phyloP scores from a whole-genome alignment of 2,888 invertebrate genomes.

The Patella ulyssiponensis region DNA sequence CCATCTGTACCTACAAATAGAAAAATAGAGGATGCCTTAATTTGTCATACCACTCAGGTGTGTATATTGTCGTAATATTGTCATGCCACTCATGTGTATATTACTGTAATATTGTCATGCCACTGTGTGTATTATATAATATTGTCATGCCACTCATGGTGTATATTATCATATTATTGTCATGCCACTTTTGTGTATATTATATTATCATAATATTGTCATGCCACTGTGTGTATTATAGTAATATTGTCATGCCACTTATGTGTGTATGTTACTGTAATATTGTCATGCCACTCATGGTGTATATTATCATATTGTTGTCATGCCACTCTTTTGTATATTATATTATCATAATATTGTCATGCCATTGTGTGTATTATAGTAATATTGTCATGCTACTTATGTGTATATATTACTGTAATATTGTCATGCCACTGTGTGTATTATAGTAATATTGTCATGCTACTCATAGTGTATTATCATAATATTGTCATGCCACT shows the following conservation, averaged over 20 bases:
- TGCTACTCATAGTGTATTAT: too few relatives aligned
- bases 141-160: not conserved
- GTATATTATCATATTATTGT: not conserved
- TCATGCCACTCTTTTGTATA: not conserved
- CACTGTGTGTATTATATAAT: not conserved
- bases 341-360: not conserved
- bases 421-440: slow-evolving; percentile 17
- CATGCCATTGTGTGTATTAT: not conserved
- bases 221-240: slow-evolving; percentile 27
- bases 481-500: not conserved
- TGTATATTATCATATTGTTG: not conserved
- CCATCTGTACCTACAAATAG: slow-evolving; percentile 8
- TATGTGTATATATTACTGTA: slow-evolving; percentile 22
- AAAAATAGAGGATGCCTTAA: slow-evolving; percentile 49
- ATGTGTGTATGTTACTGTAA: too few relatives aligned
- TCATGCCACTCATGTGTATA: not conserved
- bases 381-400: slow-evolving; percentile 31
- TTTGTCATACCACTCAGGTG: slow-evolving; percentile 43
- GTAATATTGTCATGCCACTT: not conserved
- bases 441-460: not conserved
- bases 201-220: slow-evolving; percentile 13
- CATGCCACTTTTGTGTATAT: too few relatives aligned
- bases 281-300: too few relatives aligned
- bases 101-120: not conserved
- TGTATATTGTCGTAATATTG: slow-evolving; percentile 14